A percentile compares a stretch with the other conserved stretches of the same genome.
phyloP scores from a whole-genome alignment of 2,113 vertebrate species.

The Melanostigma gelatinosum region DNA sequence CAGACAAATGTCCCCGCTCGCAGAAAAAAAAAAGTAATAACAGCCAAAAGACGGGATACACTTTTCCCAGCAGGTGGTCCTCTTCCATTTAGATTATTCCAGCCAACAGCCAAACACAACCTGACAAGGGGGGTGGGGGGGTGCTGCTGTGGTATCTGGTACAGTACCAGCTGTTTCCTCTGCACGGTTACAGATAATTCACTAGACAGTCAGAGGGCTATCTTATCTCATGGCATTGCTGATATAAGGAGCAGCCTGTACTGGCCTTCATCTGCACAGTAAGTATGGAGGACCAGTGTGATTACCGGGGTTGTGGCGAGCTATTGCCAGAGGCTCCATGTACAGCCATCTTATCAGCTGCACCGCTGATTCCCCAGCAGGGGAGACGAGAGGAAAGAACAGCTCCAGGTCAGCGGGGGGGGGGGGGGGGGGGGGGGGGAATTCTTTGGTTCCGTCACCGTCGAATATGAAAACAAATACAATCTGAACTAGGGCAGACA shows the following conservation, averaged over 20 bases:
- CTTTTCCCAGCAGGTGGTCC: constrained; percentile 20
- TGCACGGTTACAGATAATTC: constrained; percentile 14
- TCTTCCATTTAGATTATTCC: constrained; percentile 28
- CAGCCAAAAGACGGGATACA: background rate
- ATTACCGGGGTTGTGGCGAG: constrained; percentile 6
- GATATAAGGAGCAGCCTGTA: constrained; percentile 4
- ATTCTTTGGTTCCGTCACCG: background rate
- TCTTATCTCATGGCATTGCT: constrained; percentile 42
- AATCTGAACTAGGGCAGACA: background rate
- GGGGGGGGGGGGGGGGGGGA: background rate
- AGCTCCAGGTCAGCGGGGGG: background rate
- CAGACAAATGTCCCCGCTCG: background rate
- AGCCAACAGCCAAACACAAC: constrained; percentile 31
- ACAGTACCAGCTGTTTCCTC: background rate
- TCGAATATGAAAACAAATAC: background rate
- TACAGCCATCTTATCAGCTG: constrained; percentile 49
- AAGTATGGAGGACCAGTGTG: constrained; percentile 3
- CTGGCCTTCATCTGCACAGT: constrained; percentile 18
- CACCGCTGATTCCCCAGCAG: constrained; percentile 12
- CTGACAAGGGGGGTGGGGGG: constrained; percentile 1
- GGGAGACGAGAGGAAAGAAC: background rate
- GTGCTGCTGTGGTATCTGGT: background rate
- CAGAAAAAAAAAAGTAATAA: background rate
- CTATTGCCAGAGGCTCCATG: constrained; percentile 20
- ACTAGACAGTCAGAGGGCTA: background rate